phyloP scores from a whole-genome alignment of 2,113 vertebrate genomes.

The Colaptes auratus region DNA sequence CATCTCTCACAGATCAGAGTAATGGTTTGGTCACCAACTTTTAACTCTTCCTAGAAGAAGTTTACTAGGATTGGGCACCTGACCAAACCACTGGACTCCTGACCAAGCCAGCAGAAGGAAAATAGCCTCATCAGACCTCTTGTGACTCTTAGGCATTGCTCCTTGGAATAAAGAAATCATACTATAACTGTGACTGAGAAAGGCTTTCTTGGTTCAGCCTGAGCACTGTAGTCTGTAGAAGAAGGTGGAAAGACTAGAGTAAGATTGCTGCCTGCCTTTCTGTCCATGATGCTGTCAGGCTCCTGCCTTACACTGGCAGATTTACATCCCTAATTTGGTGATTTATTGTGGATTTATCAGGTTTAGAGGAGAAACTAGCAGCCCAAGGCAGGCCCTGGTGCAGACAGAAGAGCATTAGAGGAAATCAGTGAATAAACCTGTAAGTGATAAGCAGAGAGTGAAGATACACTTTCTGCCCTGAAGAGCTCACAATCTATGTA shows the following conservation, averaged over 20 bases:
- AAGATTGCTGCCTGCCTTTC: background rate
- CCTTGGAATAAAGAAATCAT: background rate
- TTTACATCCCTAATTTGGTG: background rate
- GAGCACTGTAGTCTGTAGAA: background rate
- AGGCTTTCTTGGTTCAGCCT: background rate
- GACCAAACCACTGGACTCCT: background rate
- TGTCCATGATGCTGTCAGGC: rapidly evolving
- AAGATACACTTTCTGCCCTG: background rate
- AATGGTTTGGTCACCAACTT: background rate
- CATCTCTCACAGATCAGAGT: background rate
- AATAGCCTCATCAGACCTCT: background rate
- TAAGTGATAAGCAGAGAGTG: background rate
- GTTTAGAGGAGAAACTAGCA: background rate
- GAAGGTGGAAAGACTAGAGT: background rate
- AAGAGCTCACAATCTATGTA: background rate
- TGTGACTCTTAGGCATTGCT: background rate
- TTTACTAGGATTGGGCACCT: background rate
- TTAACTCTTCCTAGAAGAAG: background rate
- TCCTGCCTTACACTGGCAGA: background rate
- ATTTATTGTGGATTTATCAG: background rate
- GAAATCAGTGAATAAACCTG: background rate
- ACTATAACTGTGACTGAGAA: background rate
- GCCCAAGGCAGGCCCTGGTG: background rate
- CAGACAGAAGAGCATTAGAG: background rate
- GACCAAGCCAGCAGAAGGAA: background rate